Conservation (phyloP, 2,113 vertebrate species). For the Syngnathus typhle region DNA sequence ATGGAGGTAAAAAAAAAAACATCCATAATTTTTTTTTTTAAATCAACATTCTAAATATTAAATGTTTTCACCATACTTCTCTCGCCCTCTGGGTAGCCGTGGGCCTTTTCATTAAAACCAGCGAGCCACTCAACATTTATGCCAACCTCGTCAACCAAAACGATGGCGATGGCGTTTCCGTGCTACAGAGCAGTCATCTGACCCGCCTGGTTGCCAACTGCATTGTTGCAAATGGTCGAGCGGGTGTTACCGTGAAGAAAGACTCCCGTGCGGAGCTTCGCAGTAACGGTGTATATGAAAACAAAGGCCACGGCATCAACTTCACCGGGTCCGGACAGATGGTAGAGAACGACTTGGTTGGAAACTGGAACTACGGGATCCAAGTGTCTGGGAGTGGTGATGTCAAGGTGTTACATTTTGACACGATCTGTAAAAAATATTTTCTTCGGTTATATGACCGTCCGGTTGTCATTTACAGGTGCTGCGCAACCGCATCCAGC, state of each 20-base stretch:
- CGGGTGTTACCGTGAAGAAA: slow-evolving; percentile 76
- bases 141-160: slow-evolving; percentile 80
- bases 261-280: slow-evolving; percentile 81
- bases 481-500: slow-evolving; percentile 82
- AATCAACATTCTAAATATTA: not conserved
- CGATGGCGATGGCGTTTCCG: slow-evolving; percentile 69
- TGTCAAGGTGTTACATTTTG: slow-evolving; percentile 72
- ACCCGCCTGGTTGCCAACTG: slow-evolving; percentile 80
- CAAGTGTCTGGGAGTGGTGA: slow-evolving; percentile 74
- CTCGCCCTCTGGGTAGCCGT: slow-evolving; percentile 68
- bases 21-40: not conserved
- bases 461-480: slow-evolving; percentile 61
- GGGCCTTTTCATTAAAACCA: slow-evolving; percentile 84
- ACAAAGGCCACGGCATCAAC: slow-evolving; percentile 75
- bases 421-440: not conserved
- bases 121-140: slow-evolving; percentile 75
- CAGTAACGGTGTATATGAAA: slow-evolving; percentile 85
- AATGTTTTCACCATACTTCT: not conserved
- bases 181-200: slow-evolving; percentile 82
- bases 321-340: slow-evolving; percentile 79
- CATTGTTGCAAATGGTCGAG: slow-evolving; percentile 75
- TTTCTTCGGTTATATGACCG: not conserved
- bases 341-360: slow-evolving; percentile 83
- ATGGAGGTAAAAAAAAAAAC: slow-evolving; percentile 66
- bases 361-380: slow-evolving; percentile 78